Base-by-base conservation (phyloP, 2,888 invertebrate species). In the Alentia gelatinosa region DNA sequence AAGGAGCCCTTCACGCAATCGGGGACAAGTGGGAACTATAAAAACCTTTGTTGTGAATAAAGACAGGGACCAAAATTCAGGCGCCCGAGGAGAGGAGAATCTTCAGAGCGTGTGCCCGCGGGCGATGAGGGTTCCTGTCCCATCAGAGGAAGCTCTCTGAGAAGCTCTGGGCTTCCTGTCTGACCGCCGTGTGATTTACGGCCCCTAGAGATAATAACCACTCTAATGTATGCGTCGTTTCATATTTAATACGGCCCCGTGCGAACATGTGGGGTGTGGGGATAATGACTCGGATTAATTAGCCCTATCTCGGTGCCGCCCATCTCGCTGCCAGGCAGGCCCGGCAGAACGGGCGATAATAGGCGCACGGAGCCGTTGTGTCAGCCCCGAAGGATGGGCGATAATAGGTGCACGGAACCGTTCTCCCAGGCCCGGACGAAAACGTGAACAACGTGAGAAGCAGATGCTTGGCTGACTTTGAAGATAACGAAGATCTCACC, bases 251-350 rank as follows among this genome's bases (percentile, higher is more conserved):
- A 79, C 19, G 79, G 15, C 79, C 79, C 33, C 79, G 26, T 39
- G 79, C n/a, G 15, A 35, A 79, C 35, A 79, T 79, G 79, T 79
- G 35, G 35, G 79, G 37, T 39, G 79, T 79, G 79, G n/a, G 79
- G 79, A 79, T 79, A 79, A 79, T 79, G 79, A 79, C 79, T 35
- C 37, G 79, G 79, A 79, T 79, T 79, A 79, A 79, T 79, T 79
- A 79, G 79, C 37, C 39, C 79, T 79, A 79, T 79, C 79, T 79
- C 37, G 12, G 35, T 35, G 37, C 37, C 15, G 19, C 15, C 39
- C 1, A 30, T 26, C 68, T 12, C 68, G n/a, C 3, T 39, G 23
- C 37, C 9, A 39, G 39, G 79, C 39, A 39, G 35, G 79, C 15
- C 19, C 15, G 37, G 79, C 12, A 19, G 12, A 39, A 15, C 39